These are phyloP conservation scores for Chaetodon trifascialis DNA, from an alignment of 2,113 vertebrate species.

Conservation along the genomic window DNA sequence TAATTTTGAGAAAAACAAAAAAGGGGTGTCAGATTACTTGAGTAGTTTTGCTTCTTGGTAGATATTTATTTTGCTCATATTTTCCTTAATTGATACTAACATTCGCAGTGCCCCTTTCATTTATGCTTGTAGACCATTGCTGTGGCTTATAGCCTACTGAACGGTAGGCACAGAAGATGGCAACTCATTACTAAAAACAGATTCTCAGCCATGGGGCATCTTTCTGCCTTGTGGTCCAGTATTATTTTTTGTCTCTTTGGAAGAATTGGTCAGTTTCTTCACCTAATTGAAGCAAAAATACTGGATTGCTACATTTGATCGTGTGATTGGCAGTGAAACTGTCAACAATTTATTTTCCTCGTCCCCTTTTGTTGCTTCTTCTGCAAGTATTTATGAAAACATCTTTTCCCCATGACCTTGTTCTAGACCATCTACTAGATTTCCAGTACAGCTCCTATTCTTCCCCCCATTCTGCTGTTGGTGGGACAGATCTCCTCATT, in stretches of 20 bases:
- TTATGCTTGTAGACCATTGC: conserved; percentile 34
- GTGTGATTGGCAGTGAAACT: conserved; percentile 30
- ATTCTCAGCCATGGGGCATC: conserved; percentile 40
- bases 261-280: conserved; percentile 32
- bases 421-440: conserved; percentile 46
- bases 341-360: neutral
- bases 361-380: conserved; percentile 56
- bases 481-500: conserved; percentile 35
- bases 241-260: conserved; percentile 42
- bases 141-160: conserved; percentile 28
- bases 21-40: conserved; percentile 59
- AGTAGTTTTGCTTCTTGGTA: conserved; percentile 40
- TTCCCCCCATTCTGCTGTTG: conserved; percentile 9
- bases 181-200: conserved; percentile 34
- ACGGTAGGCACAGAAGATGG: conserved; percentile 52
- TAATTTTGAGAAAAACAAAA: conserved; percentile 7
- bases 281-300: conserved; percentile 13
- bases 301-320: neutral
- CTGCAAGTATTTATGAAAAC: conserved; percentile 51
- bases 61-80: conserved; percentile 6
- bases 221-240: conserved; percentile 67
- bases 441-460: conserved; percentile 29
- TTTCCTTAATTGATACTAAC: conserved; percentile 62
- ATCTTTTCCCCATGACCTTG: conserved; percentile 41
- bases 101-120: conserved; percentile 35